These are phyloP conservation scores for Drosophila ercepeae DNA, from an alignment of 1,140 invertebrate genomes.

Conservation along the genomic window DNA sequence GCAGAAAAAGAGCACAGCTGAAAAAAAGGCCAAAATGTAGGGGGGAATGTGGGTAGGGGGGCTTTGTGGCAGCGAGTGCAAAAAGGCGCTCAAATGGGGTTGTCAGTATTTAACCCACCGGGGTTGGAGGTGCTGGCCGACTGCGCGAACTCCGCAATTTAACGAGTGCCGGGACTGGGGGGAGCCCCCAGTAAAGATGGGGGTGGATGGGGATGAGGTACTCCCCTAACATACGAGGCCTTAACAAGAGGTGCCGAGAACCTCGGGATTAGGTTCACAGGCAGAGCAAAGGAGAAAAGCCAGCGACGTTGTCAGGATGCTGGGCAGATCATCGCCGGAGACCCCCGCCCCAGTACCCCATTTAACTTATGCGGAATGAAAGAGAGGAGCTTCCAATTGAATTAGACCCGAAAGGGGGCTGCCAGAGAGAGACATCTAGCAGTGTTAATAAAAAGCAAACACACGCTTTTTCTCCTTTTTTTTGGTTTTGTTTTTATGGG, in stretches of 20 bases:
- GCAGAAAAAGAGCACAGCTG: conserved; percentile 22
- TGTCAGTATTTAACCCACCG: conserved; percentile 84
- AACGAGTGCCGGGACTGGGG: conserved; percentile 20
- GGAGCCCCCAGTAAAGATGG: conserved; percentile 2
- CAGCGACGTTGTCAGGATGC: conserved; percentile 43
- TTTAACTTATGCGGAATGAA: conserved; percentile 26
- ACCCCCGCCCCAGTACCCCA: not conserved
- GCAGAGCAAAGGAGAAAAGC: conserved; percentile 32
- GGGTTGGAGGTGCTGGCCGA: conserved; percentile 81
- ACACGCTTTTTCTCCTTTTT: conserved; percentile 44
- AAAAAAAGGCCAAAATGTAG: conserved; percentile 23
- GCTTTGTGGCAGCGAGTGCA: conserved; percentile 71
- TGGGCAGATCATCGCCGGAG: conserved; percentile 13
- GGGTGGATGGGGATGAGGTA: conserved; percentile 1
- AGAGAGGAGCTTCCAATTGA: conserved; percentile 65
- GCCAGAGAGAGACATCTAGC: conserved; percentile 79
- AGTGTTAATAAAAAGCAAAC: conserved; percentile 79
- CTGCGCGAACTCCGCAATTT: conserved; percentile 76
- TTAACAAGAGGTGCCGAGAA: conserved; percentile 75
- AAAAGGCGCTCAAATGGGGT: conserved; percentile 83
- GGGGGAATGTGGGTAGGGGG: conserved; percentile 46
- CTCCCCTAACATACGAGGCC: conserved; percentile 66
- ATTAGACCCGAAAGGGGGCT: conserved; percentile 60
- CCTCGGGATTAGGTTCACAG: conserved; percentile 79
- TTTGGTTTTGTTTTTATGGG: conserved; percentile 21